Base-by-base conservation (phyloP, 2,888 invertebrate genomes). In the Microplitis deprimator region DNA sequence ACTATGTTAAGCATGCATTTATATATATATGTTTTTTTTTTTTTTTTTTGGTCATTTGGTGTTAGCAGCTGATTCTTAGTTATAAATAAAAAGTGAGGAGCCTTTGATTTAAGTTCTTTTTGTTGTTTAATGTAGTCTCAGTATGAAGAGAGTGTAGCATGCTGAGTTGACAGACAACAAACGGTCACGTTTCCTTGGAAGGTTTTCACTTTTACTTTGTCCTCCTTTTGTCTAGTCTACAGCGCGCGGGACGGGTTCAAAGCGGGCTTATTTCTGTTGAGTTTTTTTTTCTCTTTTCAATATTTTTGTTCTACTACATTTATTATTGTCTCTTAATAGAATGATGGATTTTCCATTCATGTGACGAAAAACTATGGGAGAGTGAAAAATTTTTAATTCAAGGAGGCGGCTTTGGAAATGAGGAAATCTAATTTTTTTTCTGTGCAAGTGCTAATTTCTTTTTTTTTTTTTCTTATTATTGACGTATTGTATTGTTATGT, bases 401-500 rank as follows among this genome's bases (percentile, higher is more conserved):
- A 50, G 50, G 50, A 50, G 50, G 50, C 50, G 50, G 50, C 50
- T 50, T 50, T 50, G 50, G 50, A 65, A 50, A 3, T 41, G 17
- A 41, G 68, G 40, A 41, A 68, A 13, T 8, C 8, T 39, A 13
- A 40, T 41, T 68, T 13, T 40, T 77, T 68, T 60, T n/a, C 68
- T 17, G 76, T 77, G 77, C 73, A 75, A 75, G 40, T 73, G 73
- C 4, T 29, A 29, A 29, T 4, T 76, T 74, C 67, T 76, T 59
- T 38, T 74, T 62, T 67, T 29, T 41, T 17, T 68, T 61, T 65
- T 67, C 38, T 75, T 75, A 74, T 70, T 79, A 62, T 41, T 29
- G 29, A 29, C 29, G 29, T 29, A 29, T 73, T 79, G 79, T 80
- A 29, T 79, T 80, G 79, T 80, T 64, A 77, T 73, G 76, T 80